These are phyloP conservation scores for Setophaga coronata DNA, from an alignment of 2,113 vertebrate genomes.

Conservation along the genomic window DNA sequence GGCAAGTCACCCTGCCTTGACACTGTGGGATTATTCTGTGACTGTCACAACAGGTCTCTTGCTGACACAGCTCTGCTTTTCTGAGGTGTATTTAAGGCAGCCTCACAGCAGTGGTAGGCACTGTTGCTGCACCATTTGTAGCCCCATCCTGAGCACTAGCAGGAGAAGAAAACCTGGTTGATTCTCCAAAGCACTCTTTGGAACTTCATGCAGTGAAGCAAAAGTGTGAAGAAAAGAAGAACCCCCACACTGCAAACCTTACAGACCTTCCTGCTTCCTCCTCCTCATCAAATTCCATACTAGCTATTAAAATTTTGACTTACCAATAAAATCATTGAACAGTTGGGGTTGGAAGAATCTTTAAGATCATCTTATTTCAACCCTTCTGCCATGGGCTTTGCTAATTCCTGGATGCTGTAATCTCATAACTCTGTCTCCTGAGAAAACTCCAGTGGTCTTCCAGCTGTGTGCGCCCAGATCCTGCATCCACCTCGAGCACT, in stretches of 20 bases:
- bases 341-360: neutral
- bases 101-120: neutral
- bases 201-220: neutral
- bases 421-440: neutral
- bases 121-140: neutral
- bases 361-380: neutral
- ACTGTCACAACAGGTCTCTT: neutral
- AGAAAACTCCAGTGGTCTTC: neutral
- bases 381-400: neutral
- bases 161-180: neutral
- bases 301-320: neutral
- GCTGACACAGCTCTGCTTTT: neutral
- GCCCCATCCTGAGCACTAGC: neutral
- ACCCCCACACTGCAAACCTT: fast-evolving
- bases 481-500: fast-evolving
- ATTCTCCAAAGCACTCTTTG: neutral
- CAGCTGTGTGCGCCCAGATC: neutral
- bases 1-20: neutral
- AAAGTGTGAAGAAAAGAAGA: neutral
- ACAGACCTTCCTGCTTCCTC: neutral
- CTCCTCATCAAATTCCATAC: neutral
- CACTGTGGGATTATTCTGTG: neutral
- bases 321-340: neutral
- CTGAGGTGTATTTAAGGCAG: neutral
- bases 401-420: neutral